These are phyloP conservation scores for Amphiprion ocellaris DNA, from an alignment of 2,113 vertebrate species.

Conservation along the genomic window DNA sequence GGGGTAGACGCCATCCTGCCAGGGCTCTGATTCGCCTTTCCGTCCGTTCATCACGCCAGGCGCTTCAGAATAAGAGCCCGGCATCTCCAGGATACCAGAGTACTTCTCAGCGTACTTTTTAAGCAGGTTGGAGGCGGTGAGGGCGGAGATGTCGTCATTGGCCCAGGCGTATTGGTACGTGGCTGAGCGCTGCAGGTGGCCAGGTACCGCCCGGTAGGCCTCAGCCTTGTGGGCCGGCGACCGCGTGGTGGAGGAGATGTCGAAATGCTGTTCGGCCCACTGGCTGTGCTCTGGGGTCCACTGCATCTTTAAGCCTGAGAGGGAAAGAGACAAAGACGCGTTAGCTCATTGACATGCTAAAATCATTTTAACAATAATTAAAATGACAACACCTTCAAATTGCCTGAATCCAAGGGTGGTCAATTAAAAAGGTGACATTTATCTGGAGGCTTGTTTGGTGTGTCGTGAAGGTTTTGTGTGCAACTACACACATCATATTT, in stretches of 20 bases:
- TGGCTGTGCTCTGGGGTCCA: conserved; percentile 99
- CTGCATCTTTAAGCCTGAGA: conserved; percentile 99
- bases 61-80: conserved; percentile 90
- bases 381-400: conserved; percentile 56
- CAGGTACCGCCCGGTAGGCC: conserved; percentile 88
- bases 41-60: conserved; percentile 91
- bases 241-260: conserved; percentile 97
- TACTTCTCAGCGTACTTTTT: conserved; percentile 99
- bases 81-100: conserved; percentile 96
- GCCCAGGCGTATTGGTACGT: conserved; percentile 98
- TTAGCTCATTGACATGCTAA: conserved; percentile 11
- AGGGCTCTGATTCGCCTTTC: conserved; percentile 94
- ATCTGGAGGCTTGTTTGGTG: conserved; percentile 1
- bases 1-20: conserved; percentile 96
- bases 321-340: conserved; percentile 17
- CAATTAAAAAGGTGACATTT: conserved; percentile 52
- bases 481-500: not conserved
- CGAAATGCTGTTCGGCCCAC: conserved; percentile 99
- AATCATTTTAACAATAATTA: conserved; percentile 36
- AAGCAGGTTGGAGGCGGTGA: conserved; percentile 97
- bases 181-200: conserved; percentile 90
- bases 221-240: conserved; percentile 98
- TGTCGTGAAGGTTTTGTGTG: not conserved
- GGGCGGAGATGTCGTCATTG: conserved; percentile 98
- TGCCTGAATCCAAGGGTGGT: conserved; percentile 2